Evolutionary conservation across 2,113 vertebrate species (phyloP), one percentile per base, ranked within the genome.

Genomic region (Fregata magnificens): DNA sequence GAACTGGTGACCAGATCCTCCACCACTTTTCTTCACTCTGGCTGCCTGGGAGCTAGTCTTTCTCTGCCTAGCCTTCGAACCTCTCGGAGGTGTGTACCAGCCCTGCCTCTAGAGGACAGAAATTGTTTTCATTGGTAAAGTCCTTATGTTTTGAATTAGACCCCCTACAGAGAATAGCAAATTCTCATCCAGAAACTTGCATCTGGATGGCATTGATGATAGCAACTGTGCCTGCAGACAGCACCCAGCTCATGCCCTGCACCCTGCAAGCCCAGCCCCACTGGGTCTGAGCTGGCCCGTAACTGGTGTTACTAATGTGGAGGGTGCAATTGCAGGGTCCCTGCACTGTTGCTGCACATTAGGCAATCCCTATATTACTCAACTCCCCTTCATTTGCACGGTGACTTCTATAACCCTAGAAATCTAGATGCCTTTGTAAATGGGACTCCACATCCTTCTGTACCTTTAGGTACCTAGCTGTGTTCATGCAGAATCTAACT

Each of bases 111-210:
- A 19, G 15, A 67, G 18, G 79, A 45, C 31, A 61, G 26, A 42
- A 56, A 5, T 3, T 47, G 9, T 50, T 84, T 71, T 59, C 20
- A 16, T 52, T n/a, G 31, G 45, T 36, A 55, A 59, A 63, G 9
- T 17, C 61, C 45, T 19, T 22, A 40, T 34, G 16, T 65, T 88
- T 82, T 86, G 55, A 66, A 81, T 92, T 28, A 81, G 21, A 58
- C 2, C 13, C 28, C 7, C 6, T 8, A 4, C 3, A 19, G 1
- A 44, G 15, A 62, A 15, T 7, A 44, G 12, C 13, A n/a, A 32
- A 85, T 45, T 67, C n/a, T 85, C 50, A 62, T 28, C 18, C 56
- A 71, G 18, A 50, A 81, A 19, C 24, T 58, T 87, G 24, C 19
- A 11, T 65, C 29, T 29, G 5, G 28, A 44, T 87, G 44, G 20